Evolutionary conservation across 2,797 vertebrate species (phyloP), one percentile per base, ranked within the genome.

Genomic region (Enoplosus armatus): DNA sequence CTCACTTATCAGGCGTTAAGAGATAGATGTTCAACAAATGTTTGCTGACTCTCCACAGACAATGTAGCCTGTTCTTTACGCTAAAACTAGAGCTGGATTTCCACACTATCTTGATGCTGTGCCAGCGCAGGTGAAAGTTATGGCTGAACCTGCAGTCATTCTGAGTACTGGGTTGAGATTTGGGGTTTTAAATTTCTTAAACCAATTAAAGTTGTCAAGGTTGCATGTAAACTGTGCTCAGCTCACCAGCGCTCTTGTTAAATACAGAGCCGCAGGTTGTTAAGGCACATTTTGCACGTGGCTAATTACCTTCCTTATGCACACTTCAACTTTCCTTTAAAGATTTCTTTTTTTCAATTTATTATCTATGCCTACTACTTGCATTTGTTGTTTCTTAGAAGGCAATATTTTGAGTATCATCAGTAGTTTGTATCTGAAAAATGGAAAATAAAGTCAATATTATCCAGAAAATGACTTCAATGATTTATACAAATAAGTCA

Each of bases 191-290:
- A 12, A 64, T 78, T 77, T 48, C 53, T 62, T 26, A 51, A 75
- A 68, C 45, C 51, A 71, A 60, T 79, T 84, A 63, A 82, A 80
- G 47, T 51, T 55, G 50, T 71, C 61, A 70, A 76, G 26, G 26
- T 16, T 66, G 48, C 58, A 77, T 50, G 27, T 78, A 71, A 72
- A 73, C 39, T 48, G 33, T 59, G 27, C 59, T 69, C 70, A 31
- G 54, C 65, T 77, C 72, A 62, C 29, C 31, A 11, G 53, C 8
- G 56, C 37, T 75, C 50, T 33, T 33, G 45, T 85, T 80, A 60
- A 77, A 68, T 20, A 48, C 29, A 69, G 58, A 55, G 71, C 45
- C 0, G 8, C 26, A 45, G 50, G 73, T 59, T 27, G 10, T 50
- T 53, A 54, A 29, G 65, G 8, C 55, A 37, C 58, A 51, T 60